Percentiles rank a stretch among this genome's conserved stretches.
Conservation (phyloP, 2,888 invertebrate genomes). For the Nomada hirtipes region DNA sequence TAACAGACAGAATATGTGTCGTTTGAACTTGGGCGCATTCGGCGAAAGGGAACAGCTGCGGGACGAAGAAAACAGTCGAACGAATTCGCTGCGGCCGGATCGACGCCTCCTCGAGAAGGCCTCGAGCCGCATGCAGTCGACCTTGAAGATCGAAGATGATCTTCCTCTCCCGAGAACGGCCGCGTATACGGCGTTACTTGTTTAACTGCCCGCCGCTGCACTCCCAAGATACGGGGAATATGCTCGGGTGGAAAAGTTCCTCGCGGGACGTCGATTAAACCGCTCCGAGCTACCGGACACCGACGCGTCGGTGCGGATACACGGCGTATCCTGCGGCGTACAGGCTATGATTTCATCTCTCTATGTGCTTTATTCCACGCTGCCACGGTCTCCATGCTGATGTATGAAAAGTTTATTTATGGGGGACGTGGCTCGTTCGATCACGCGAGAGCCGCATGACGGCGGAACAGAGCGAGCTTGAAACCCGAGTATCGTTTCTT, state of each 20-base stretch:
- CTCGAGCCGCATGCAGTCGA: slow-evolving; percentile 69
- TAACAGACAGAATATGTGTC: slow-evolving; percentile 15
- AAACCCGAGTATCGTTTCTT: slow-evolving; percentile 63
- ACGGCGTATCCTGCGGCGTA: slow-evolving; percentile 63
- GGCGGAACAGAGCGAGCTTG: slow-evolving; percentile 58
- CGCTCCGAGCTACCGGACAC: slow-evolving; percentile 73
- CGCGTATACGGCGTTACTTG: slow-evolving; percentile 37
- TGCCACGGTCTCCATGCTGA: slow-evolving; percentile 54
- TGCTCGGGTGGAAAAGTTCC: slow-evolving; percentile 59
- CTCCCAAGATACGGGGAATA: neutral
- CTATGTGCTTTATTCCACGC: slow-evolving; percentile 62
- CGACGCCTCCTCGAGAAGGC: slow-evolving; percentile 66
- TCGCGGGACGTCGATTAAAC: slow-evolving; percentile 71
- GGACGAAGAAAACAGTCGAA: slow-evolving; percentile 70
- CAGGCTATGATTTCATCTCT: slow-evolving; percentile 71
- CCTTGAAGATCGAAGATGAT: slow-evolving; percentile 72
- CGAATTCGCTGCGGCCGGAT: slow-evolving; percentile 65
- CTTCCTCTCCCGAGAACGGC: slow-evolving; percentile 51
- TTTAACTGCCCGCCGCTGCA: slow-evolving; percentile 52
- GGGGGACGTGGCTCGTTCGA: slow-evolving; percentile 68
- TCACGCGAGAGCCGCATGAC: slow-evolving; percentile 63
- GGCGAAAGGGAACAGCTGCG: slow-evolving; percentile 60
- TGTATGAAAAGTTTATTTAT: slow-evolving; percentile 73
- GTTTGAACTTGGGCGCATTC: slow-evolving; percentile 31
- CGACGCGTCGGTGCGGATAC: slow-evolving; percentile 56